These are phyloP conservation scores for Euleptes europaea DNA, from an alignment of 2,113 vertebrate species.

Conservation along the genomic window DNA sequence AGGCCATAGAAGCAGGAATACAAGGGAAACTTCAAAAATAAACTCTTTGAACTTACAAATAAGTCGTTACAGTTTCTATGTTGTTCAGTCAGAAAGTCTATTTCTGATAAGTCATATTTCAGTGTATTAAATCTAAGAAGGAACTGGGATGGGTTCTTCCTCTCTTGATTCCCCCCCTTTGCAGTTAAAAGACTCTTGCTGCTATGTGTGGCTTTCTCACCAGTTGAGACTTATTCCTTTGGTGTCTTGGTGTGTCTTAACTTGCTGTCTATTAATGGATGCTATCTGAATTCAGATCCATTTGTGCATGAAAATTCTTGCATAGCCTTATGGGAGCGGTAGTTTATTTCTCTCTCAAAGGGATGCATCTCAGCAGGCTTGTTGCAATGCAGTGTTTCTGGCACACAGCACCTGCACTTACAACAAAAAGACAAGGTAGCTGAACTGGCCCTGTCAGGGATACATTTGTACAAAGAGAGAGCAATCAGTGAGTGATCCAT, in stretches of 20 bases:
- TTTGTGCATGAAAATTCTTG: neutral
- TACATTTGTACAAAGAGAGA: too few relatives aligned
- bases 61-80: neutral
- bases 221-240: neutral
- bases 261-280: neutral
- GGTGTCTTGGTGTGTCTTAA: neutral
- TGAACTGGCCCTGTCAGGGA: too few relatives aligned
- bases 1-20: neutral
- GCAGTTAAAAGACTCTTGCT: neutral
- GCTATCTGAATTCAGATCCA: neutral
- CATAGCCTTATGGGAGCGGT: too few relatives aligned
- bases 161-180: neutral
- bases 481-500: too few relatives aligned
- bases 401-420: too few relatives aligned
- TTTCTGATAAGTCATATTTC: conserved; percentile 27
- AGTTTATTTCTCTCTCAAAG: too few relatives aligned
- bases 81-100: neutral
- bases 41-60: conserved; percentile 13
- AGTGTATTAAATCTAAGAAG: neutral
- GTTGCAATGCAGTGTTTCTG: too few relatives aligned
- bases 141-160: neutral
- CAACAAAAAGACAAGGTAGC: too few relatives aligned
- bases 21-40: neutral
- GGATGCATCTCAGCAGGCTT: too few relatives aligned
- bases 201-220: too few relatives aligned